Base-by-base conservation (phyloP, 2,113 vertebrate species). In the Axis porcinus region DNA sequence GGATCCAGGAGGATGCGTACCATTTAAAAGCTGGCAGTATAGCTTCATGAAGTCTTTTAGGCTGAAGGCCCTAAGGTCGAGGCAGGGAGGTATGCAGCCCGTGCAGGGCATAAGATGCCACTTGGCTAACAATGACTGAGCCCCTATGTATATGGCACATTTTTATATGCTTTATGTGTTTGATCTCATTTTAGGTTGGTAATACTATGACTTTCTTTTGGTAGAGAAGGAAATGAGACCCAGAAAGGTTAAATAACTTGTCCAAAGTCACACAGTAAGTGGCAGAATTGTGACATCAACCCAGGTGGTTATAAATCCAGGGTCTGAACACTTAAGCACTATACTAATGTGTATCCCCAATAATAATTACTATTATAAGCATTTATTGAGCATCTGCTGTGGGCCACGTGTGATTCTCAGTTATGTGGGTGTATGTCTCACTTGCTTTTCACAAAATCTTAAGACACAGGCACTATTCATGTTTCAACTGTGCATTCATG, bases 381-480 rank as follows among this genome's bases (percentile, higher is more conserved):
- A 19, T 28, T 15, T 33, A 5, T 30, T 43, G 33, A 54, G 7
- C 45, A 36, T 8, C 45, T 67, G 0, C n/a, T 54, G 0, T 12
- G 27, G 58, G 3, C 43, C 21, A 21, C 57, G 0, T 58, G 11
- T 13, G 40, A 19, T 10, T 58, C 25, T 87, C 86, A 16, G 3
- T 58, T 33, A n/a, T 50, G 33, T 67, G 28, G 40, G 3, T 94
- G 21, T 7, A 2, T 86, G 50, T 43, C 70, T 76, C 36, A 43
- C 15, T 86, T 64, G 36, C 43, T 92, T 58, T 70, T 54, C 28
- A 86, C 36, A 67, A 45, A 64, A 62, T 82, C 33, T 58, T 82
- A 30, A n/a, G 7, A 86, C 10, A 36, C 4, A 23, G 47, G 3
- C 64, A 50, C 79, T 58, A 11, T 86, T 90, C 91, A 76, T 70